A percentile compares a stretch with the other conserved stretches of the same genome.
phyloP scores from a whole-genome alignment of 2,113 vertebrate genomes.

The Phalacrocorax aristotelis region DNA sequence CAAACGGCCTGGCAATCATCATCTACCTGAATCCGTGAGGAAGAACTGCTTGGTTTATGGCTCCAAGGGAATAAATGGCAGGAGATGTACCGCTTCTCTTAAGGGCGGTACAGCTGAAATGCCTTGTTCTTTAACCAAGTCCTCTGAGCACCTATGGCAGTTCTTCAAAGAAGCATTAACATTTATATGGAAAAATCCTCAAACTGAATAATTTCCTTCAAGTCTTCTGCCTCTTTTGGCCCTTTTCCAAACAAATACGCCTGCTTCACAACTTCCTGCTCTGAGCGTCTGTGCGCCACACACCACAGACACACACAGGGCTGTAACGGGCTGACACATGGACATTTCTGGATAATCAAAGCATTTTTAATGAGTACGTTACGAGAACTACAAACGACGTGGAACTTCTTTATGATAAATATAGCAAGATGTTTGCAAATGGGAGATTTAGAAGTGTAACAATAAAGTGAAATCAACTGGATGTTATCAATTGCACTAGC shows the following conservation, averaged over 20 bases:
- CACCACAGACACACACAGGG: not conserved
- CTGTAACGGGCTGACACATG: accelerated
- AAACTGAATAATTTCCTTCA: slow-evolving; percentile 32
- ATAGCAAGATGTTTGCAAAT: not conserved
- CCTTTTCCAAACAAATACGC: slow-evolving; percentile 14
- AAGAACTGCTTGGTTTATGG: not conserved
- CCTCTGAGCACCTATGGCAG: not conserved
- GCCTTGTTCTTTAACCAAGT: not conserved
- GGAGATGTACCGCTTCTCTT: not conserved
- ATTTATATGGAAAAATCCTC: slow-evolving; percentile 24
- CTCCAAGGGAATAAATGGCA: not conserved
- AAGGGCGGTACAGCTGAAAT: not conserved
- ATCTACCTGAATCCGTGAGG: not conserved
- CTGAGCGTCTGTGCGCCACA: not conserved
- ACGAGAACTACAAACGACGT: not conserved
- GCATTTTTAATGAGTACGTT: not conserved
- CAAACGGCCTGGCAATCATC: not conserved
- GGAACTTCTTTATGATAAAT: not conserved
- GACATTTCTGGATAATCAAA: not conserved
- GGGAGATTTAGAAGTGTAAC: not conserved
- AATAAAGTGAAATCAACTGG: not conserved
- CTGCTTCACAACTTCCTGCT: not conserved
- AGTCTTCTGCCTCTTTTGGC: slow-evolving; percentile 28
- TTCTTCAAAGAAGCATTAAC: slow-evolving; percentile 5
- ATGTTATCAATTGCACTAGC: not conserved